Percentiles rank a stretch among this genome's conserved stretches.
These are phyloP conservation scores for Montifringilla adamsi DNA, from an alignment of 2,113 vertebrate species.

Conservation along the genomic window DNA sequence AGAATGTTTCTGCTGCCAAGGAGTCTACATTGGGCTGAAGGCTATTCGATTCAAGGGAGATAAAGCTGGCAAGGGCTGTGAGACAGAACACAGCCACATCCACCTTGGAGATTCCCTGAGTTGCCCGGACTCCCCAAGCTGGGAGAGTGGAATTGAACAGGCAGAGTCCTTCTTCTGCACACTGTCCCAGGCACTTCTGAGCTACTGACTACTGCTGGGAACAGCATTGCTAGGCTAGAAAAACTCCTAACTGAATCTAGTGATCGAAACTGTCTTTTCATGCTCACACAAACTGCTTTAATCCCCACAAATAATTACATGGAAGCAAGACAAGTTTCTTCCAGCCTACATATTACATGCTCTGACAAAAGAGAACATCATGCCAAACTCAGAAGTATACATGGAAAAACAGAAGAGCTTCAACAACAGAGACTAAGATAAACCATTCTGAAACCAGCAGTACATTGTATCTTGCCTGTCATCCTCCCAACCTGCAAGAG, in stretches of 20 bases:
- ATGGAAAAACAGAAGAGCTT: not conserved
- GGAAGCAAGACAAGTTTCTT: not conserved
- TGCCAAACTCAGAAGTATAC: not conserved
- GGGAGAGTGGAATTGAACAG: not conserved
- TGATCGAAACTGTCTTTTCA: not conserved
- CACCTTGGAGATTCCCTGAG: fast-evolving
- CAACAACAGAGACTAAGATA: not conserved
- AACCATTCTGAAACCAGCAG: not conserved
- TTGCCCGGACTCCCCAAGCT: fast-evolving
- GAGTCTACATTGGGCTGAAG: not conserved
- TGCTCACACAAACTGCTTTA: not conserved
- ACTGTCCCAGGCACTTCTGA: not conserved
- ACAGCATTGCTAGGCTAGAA: not conserved
- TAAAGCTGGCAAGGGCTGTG: not conserved
- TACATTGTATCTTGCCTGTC: not conserved
- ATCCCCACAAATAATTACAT: not conserved
- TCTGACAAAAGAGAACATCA: not conserved
- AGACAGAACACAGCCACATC: not conserved
- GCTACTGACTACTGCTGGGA: not conserved
- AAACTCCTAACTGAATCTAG: not conserved
- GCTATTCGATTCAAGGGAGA: not conserved
- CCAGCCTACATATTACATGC: not conserved
- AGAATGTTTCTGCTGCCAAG: not conserved
- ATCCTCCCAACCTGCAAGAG: not conserved
- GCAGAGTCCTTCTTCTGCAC: not conserved